Evolutionary conservation across 2,888 invertebrate genomes (phyloP), one percentile per base, ranked within the genome.

Genomic region (Glaucopsyche alexis): DNA sequence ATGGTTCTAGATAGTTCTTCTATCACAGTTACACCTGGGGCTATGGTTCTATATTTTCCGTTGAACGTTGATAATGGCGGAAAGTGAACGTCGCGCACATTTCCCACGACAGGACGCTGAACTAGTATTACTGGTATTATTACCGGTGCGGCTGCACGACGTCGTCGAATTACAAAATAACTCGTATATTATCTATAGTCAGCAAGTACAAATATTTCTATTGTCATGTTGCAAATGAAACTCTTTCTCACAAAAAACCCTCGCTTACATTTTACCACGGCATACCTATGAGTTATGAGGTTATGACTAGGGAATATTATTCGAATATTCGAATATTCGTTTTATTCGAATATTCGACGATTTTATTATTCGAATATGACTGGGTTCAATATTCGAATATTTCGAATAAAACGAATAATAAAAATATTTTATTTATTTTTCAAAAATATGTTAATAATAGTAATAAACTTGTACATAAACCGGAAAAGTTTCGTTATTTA

Each of bases 21-120:
- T 65, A 29, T 60, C 29, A 60, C 60, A 29, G 9, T 55, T 16
- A 5, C 55, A 19, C 19, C 55, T 55, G 13, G 47, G 4, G n/a
- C 38, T 47, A 52, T 65, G 47, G 65, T 50, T 45, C n/a, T 16
- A 50, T 60, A 60, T 60, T 67, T 67, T 72, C 67, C 67, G 52
- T 67, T 50, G 67, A 66, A 19, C 89, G 89, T 85, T 85, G 83
- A 81, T 87, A 87, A 88, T 85, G 82, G 84, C 85, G 84, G 86
- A 87, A 87, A 90, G 86, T 87, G 72, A 72, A 86, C 83, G 81
- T 83, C 83, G 81, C 83, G 81, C 86, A 82, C 83, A 84, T 86
- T 91, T 91, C 91, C 88, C 91, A 91, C 91, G 90, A 85, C 87
- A 81, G 79, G 52, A 45, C 60, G 60, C 52, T 67, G 45, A 72